A percentile compares a stretch with the other conserved stretches of the same genome.
Evolutionary conservation across 2,113 vertebrate genomes (phyloP).

Genomic region (Eleginops maclovinus): DNA sequence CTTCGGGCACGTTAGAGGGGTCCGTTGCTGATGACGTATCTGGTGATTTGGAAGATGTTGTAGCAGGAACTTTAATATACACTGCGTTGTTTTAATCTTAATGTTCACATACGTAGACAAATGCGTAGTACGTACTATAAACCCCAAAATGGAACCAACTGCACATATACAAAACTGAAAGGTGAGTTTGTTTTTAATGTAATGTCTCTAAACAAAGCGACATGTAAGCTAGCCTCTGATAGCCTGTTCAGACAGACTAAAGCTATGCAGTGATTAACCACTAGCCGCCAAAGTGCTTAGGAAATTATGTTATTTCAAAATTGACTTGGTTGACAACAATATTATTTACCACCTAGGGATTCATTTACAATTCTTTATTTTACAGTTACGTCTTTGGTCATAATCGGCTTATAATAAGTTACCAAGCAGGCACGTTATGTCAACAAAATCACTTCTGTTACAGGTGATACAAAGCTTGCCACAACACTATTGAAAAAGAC

Average conservation of each 20-base stretch:
- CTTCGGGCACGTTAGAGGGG: conserved; percentile 2
- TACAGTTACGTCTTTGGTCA: rapidly evolving
- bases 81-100: conserved; percentile 4
- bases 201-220: background rate
- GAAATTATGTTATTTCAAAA: background rate
- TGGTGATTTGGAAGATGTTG: conserved; percentile 57
- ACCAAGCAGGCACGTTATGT: background rate
- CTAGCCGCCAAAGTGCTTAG: background rate
- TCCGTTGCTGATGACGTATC: conserved; percentile 66
- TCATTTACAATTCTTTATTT: rapidly evolving
- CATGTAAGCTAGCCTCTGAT: conserved; percentile 20
- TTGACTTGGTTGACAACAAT: rapidly evolving
- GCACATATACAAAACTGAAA: conserved; percentile 60
- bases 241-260: background rate
- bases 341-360: rapidly evolving
- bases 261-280: conserved; percentile 17
- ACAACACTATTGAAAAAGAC: background rate
- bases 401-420: background rate
- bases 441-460: background rate
- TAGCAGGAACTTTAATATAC: conserved; percentile 35
- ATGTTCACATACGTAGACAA: background rate
- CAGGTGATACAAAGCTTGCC: rapidly evolving
- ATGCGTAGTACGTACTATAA: conserved; percentile 49
- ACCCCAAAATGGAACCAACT: conserved; percentile 55
- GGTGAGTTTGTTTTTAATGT: conserved; percentile 49